Conservation (phyloP, 1,140 invertebrate genomes). For the Leptopilina boulardi region DNA sequence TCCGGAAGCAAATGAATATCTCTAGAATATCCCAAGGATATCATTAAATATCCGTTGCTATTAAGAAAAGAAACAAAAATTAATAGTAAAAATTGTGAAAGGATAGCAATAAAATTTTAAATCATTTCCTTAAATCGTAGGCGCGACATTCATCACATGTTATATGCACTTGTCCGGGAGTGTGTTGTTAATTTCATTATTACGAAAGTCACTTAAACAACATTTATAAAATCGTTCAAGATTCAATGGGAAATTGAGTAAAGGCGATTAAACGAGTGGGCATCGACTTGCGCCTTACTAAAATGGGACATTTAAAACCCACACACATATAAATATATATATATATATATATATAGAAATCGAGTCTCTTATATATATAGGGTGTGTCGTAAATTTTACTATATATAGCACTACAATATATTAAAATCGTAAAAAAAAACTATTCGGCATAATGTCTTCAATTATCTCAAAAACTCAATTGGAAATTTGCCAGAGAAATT, state of each 20-base stretch:
- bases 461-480: too few relatives aligned
- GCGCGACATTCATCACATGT: constrained; percentile 38
- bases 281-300: constrained; percentile 55
- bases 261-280: constrained; percentile 52
- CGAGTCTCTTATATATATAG: constrained; percentile 24
- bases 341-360: neutral
- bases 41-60: neutral
- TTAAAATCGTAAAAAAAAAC: neutral
- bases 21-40: too few relatives aligned
- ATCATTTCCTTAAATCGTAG: constrained; percentile 42
- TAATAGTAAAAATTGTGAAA: neutral
- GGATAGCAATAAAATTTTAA: too few relatives aligned
- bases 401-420: neutral
- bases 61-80: neutral
- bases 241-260: constrained; percentile 18
- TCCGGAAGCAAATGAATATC: too few relatives aligned
- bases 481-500: too few relatives aligned
- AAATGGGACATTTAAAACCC: constrained; percentile 54
- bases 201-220: neutral
- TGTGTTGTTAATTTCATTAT: neutral
- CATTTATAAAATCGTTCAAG: neutral
- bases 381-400: constrained; percentile 47
- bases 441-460: neutral
- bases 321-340: too few relatives aligned
- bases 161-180: constrained; percentile 45